Evolutionary conservation across 2,797 vertebrate genomes (phyloP).

Genomic region (Hypotaenidia philippensis): DNA sequence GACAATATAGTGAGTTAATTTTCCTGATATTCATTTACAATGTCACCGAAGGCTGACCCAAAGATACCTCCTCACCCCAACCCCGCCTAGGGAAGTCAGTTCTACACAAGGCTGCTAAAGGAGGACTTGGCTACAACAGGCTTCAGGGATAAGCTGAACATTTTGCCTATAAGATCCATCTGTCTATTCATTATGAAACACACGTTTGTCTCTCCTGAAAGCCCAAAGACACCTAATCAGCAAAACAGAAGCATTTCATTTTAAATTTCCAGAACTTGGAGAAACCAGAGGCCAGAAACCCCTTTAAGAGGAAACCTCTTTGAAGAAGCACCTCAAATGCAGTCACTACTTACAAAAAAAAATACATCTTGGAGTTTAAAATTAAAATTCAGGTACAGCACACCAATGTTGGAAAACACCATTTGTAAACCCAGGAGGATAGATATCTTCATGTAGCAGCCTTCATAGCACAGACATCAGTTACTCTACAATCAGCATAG

Average conservation of each 20-base stretch:
- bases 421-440: neutral
- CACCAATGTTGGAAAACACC: neutral
- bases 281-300: neutral
- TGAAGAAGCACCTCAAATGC: neutral
- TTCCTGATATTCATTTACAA: neutral
- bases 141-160: too few species aligned
- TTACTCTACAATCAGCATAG: neutral
- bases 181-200: neutral
- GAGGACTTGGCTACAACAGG: neutral
- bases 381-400: neutral
- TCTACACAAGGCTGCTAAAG: neutral
- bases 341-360: rapidly evolving
- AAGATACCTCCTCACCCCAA: neutral
- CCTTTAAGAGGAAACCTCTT: neutral
- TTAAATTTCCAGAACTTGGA: neutral
- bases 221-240: neutral
- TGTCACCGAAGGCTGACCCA: neutral
- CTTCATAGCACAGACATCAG: neutral
- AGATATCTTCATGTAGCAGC: neutral
- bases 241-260: neutral
- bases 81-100: neutral
- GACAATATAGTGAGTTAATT: neutral
- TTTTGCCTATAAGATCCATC: neutral
- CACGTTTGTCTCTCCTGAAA: neutral
- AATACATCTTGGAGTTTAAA: neutral